Evolutionary conservation across 2,888 invertebrate genomes (phyloP).

Genomic region (Hipparchia semele): DNA sequence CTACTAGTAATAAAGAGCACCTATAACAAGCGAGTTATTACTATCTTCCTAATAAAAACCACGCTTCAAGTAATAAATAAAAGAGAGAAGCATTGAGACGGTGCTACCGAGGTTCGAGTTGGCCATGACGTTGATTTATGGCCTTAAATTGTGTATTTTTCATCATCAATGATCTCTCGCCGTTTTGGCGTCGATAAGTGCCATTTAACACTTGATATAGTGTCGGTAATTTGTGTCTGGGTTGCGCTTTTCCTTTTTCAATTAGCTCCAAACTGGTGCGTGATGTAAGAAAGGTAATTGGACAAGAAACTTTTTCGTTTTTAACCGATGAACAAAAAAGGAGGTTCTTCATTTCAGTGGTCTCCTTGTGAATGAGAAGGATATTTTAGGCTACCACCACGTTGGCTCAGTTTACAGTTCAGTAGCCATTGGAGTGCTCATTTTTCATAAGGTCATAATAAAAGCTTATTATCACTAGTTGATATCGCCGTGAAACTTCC

Average conservation of each 20-base stretch:
- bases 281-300: slow-evolving; percentile 62
- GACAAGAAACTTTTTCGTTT: slow-evolving; percentile 44
- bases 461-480: no score
- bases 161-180: slow-evolving; percentile 71
- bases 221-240: slow-evolving; percentile 79
- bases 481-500: no score
- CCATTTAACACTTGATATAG: slow-evolving; percentile 82
- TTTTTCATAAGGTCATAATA: no score
- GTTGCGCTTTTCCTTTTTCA: slow-evolving; percentile 77
- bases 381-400: no score
- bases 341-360: no score
- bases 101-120: slow-evolving; percentile 60
- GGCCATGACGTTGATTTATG: slow-evolving; percentile 73
- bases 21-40: slow-evolving; percentile 16
- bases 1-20: slow-evolving; percentile 20
- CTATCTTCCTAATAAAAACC: slow-evolving; percentile 15
- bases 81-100: slow-evolving; percentile 64
- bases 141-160: slow-evolving; percentile 82
- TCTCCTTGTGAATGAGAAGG: no score
- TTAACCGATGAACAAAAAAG: slow-evolving; percentile 31
- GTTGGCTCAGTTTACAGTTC: no score
- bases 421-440: no score
- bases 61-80: slow-evolving; percentile 65
- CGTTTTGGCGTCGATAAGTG: slow-evolving; percentile 78
- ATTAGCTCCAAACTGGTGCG: slow-evolving; percentile 76